Percentiles rank a stretch among this genome's conserved stretches.
phyloP scores from a whole-genome alignment of 2,113 vertebrate genomes.

The Haemorhous mexicanus region DNA sequence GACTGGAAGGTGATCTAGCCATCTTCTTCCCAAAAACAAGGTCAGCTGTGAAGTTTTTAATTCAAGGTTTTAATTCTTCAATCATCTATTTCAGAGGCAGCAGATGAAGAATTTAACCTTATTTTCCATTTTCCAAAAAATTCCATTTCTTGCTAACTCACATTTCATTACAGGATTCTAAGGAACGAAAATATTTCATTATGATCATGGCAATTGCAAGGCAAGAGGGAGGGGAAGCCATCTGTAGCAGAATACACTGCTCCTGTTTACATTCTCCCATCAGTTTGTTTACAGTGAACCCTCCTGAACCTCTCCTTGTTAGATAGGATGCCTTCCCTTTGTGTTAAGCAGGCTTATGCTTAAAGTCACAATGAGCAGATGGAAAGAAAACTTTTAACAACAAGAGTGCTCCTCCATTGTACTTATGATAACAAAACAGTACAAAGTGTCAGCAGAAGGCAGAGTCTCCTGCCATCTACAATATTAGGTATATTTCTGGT shows the following conservation, averaged over 20 bases:
- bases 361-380: conserved; percentile 63
- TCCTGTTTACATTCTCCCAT: conserved; percentile 53
- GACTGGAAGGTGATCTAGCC: background rate
- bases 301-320: conserved; percentile 46
- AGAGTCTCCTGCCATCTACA: conserved; percentile 12
- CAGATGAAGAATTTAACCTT: background rate
- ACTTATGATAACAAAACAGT: conserved; percentile 18
- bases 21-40: background rate
- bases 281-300: conserved; percentile 63
- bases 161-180: conserved; percentile 10
- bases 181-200: conserved; percentile 16
- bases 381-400: conserved; percentile 54
- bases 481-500: background rate
- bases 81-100: background rate
- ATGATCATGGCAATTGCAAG: conserved; percentile 2
- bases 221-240: conserved; percentile 31
- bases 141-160: background rate
- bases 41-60: background rate
- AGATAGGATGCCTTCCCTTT: conserved; percentile 36
- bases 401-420: conserved; percentile 52
- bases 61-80: background rate
- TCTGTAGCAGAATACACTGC: conserved; percentile 45
- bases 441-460: conserved; percentile 43
- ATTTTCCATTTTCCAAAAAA: background rate
- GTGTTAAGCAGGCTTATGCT: conserved; percentile 56